Conservation (phyloP, 2,888 invertebrate genomes). For the Melieria crassipennis region DNA sequence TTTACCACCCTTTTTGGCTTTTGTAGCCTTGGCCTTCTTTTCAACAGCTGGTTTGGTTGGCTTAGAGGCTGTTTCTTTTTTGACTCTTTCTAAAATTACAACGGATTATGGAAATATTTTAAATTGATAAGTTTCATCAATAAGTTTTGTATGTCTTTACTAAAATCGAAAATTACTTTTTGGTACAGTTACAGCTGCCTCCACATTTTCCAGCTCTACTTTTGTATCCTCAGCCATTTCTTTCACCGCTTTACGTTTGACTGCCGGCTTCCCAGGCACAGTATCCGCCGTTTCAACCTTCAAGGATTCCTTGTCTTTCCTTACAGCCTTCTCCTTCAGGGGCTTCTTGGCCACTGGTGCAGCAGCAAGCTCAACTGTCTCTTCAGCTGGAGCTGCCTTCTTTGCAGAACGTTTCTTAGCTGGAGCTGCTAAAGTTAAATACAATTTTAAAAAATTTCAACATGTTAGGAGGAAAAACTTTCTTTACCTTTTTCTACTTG, state of each 20-base stretch:
- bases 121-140: no score
- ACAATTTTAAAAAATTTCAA: no score
- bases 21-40: no score
- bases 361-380: no score
- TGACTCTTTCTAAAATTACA: no score
- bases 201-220: constrained; percentile 28
- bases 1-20: no score
- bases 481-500: no score
- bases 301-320: constrained; percentile 34
- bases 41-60: no score
- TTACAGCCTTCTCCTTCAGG: constrained; percentile 39
- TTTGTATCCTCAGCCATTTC: constrained; percentile 7
- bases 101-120: no score
- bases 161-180: constrained; percentile 11
- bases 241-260: constrained; percentile 10
- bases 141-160: background rate
- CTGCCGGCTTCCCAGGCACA: constrained; percentile 39
- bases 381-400: background rate
- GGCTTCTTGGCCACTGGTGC: constrained; percentile 13
- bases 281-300: constrained; percentile 37
- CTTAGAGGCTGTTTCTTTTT: no score
- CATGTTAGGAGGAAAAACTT: no score
- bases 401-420: background rate
- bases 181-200: constrained; percentile 12
- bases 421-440: no score